Evolutionary conservation across 1,140 invertebrate genomes (phyloP).

Genomic region (Bombyx mandarina): DNA sequence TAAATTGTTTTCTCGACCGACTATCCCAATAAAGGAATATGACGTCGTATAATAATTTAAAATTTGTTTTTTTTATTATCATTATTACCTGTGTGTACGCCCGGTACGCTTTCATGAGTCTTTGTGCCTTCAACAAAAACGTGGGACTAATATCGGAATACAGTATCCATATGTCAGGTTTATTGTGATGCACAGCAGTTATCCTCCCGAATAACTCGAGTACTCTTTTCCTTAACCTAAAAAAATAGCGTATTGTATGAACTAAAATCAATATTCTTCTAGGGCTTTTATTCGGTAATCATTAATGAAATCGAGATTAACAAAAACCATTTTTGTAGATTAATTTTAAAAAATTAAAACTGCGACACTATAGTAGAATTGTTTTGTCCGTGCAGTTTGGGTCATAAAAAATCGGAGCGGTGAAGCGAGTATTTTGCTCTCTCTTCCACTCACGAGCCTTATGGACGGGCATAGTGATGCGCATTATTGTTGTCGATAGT

Average conservation of each 20-base stretch:
- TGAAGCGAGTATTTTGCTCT: no score
- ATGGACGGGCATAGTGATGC: no score
- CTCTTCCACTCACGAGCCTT: no score
- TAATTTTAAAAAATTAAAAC: not conserved
- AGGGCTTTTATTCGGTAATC: not conserved
- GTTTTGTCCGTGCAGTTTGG: no score
- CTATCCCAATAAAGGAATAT: no score
- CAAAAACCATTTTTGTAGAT: not conserved
- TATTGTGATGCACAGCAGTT: conserved; percentile 77
- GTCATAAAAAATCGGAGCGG: no score
- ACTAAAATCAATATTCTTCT: no score
- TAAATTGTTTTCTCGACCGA: no score
- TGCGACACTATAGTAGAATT: no score
- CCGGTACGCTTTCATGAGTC: conserved; percentile 75
- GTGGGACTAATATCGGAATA: conserved; percentile 81
- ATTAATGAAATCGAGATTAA: not conserved
- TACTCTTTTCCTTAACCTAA: conserved; percentile 74
- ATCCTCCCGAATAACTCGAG: conserved; percentile 87
- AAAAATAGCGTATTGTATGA: conserved; percentile 6
- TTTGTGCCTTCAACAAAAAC: conserved; percentile 74
- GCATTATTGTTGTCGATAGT: no score
- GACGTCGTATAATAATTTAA: no score
- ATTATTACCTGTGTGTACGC: conserved; percentile 69
- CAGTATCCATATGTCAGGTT: conserved; percentile 83
- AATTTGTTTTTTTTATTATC: no score